phyloP scores from a whole-genome alignment of 2,113 vertebrate genomes.

The Nipponia nippon region DNA sequence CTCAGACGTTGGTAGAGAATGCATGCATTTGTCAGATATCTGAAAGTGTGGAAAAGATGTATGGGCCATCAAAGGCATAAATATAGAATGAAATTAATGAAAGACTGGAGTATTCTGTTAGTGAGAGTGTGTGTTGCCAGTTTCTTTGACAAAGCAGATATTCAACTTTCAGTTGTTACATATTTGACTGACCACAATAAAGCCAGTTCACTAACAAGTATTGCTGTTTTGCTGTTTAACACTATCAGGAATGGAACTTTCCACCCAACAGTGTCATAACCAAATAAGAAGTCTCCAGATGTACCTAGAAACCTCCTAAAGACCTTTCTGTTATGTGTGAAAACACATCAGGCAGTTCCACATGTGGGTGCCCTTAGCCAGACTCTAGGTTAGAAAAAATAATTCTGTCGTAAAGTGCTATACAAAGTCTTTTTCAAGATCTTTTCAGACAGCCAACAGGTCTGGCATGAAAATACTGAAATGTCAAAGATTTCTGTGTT shows the following conservation, averaged over 20 bases:
- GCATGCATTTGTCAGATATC: not conserved
- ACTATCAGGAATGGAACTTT: not conserved
- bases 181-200: not conserved
- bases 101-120: not conserved
- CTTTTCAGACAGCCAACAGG: not conserved
- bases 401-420: not conserved
- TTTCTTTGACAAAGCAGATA: not conserved
- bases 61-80: not conserved
- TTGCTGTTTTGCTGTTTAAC: not conserved
- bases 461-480: not conserved
- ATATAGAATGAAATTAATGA: not conserved
- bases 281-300: not conserved
- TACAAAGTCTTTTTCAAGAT: not conserved
- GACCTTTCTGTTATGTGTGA: not conserved
- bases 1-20: not conserved
- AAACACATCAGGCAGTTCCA: not conserved
- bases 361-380: not conserved
- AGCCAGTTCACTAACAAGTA: not conserved
- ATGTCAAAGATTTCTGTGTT: not conserved
- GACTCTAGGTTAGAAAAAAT: not conserved
- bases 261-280: not conserved
- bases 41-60: not conserved
- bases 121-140: not conserved
- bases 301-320: not conserved
- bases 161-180: not conserved